A percentile compares a stretch with the other conserved stretches of the same genome.
Conservation (phyloP, 2,888 invertebrate genomes). For the Parnassius glacialis region DNA sequence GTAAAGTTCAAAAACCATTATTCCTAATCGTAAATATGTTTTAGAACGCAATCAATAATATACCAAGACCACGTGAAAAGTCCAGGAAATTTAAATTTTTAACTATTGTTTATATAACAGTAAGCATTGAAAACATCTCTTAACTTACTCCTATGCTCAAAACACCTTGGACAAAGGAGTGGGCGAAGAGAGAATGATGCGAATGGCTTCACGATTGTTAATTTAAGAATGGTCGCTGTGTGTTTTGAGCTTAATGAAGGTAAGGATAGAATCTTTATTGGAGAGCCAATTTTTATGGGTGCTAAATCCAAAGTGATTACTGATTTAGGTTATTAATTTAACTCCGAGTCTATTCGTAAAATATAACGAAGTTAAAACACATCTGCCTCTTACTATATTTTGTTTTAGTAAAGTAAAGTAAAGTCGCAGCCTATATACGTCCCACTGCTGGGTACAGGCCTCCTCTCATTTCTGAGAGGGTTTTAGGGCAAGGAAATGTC, state of each 20-base stretch:
- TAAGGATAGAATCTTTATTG: constrained; percentile 52
- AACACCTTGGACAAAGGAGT: constrained; percentile 68
- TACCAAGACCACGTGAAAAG: too few relatives aligned
- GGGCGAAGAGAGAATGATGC: constrained; percentile 70
- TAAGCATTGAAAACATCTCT: constrained; percentile 23
- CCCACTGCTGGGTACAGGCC: too few relatives aligned
- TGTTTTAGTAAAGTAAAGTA: too few relatives aligned
- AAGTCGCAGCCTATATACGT: too few relatives aligned
- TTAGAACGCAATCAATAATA: too few relatives aligned
- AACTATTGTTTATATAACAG: neutral
- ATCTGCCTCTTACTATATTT: neutral
- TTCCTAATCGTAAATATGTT: too few relatives aligned
- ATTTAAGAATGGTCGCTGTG: constrained; percentile 57
- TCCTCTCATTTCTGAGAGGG: too few relatives aligned
- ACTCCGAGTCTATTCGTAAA: neutral
- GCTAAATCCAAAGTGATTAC: constrained; percentile 16
- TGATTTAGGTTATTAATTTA: constrained; percentile 21
- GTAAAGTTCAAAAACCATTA: too few relatives aligned
- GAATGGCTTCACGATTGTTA: constrained; percentile 70
- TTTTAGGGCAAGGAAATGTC: too few relatives aligned
- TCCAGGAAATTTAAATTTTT: constrained; percentile 1
- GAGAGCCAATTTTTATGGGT: constrained; percentile 37
- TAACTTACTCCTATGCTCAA: constrained; percentile 44
- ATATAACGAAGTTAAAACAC: neutral
- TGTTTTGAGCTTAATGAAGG: constrained; percentile 62